Conservation (phyloP, 2,888 invertebrate species). For the Dryobotodes eremita region DNA sequence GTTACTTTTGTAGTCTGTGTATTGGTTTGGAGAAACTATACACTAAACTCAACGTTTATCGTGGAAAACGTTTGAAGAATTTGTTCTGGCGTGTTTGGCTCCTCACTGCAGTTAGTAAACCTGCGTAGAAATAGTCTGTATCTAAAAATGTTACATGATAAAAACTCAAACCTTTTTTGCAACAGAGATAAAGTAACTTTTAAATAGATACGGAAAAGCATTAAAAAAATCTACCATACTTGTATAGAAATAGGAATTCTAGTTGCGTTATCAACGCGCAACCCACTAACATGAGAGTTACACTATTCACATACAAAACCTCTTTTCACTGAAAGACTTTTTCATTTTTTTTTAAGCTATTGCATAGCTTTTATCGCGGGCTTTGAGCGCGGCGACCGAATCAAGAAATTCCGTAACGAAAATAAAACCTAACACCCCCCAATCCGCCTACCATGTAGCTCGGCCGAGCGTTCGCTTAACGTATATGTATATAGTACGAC, state of each 20-base stretch:
- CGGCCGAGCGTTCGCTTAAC: too few species aligned
- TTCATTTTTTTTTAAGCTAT: too few species aligned
- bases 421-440: too few species aligned
- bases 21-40: constrained; percentile 35
- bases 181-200: not conserved
- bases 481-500: too few species aligned
- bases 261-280: constrained; percentile 20
- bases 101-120: not conserved
- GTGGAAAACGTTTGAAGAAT: not conserved
- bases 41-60: constrained; percentile 7
- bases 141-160: not conserved
- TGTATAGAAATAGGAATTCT: constrained; percentile 23
- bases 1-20: constrained; percentile 25
- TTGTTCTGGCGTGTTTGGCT: constrained; percentile 6
- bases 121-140: not conserved
- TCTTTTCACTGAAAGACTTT: constrained; percentile 28
- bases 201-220: not conserved
- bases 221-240: not conserved
- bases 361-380: too few species aligned
- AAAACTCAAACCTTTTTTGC: not conserved
- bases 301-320: constrained; percentile 23
- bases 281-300: constrained; percentile 23
- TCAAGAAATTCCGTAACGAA: too few species aligned
- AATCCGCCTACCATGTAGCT: too few species aligned
- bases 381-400: too few species aligned